Evolutionary conservation across 1,140 invertebrate species (phyloP), one percentile per base, ranked within the genome.

Genomic region (Nymphalis io): DNA sequence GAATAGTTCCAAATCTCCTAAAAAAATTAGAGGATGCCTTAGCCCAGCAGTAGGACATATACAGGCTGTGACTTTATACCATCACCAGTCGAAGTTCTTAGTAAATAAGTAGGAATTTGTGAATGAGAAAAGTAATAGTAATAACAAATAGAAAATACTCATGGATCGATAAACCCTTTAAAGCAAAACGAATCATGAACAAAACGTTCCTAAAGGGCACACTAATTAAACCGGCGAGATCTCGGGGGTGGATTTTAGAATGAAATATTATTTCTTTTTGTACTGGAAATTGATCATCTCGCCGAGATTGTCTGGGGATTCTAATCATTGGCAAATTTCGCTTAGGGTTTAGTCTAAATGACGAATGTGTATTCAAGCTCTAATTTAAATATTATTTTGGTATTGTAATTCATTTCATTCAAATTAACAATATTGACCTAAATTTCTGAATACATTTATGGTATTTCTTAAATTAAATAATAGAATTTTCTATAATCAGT

Each of bases 241-340:
- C 63, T 44, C 57, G 55, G 60, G 69, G 76, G 51, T 27, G 21
- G 74, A 72, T 75, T 62, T 70, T 69, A 75, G 68, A 79, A 79
- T 70, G 78, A 60, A 74, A 76, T 75, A 84, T 82, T 82, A 82
- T 81, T 79, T 75, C 73, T 74, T 81, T 83, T 79, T 70, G 80
- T 70, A 73, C 70, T 81, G 74, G 77, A 82, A 82, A 83, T 82
- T 83, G 79, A 83, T 85, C 80, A 77, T 74, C 73, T 65, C 71
- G 76, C 73, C 65, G 59, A 70, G 73, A 69, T 58, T 68, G 77
- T 60, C 77, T 21, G 67, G 77, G 81, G 77, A 81, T 68, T 77
- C 65, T 70, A 76, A 77, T 82, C 77, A 74, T 79, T 78, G 83
- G 80, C 76, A 78, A 80, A 78, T 80, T 80, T 78, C 60, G 69